Percentiles rank a stretch among this genome's conserved stretches.
Evolutionary conservation across 2,797 vertebrate species (phyloP).

Genomic region (Premnoplex brunnescens): DNA sequence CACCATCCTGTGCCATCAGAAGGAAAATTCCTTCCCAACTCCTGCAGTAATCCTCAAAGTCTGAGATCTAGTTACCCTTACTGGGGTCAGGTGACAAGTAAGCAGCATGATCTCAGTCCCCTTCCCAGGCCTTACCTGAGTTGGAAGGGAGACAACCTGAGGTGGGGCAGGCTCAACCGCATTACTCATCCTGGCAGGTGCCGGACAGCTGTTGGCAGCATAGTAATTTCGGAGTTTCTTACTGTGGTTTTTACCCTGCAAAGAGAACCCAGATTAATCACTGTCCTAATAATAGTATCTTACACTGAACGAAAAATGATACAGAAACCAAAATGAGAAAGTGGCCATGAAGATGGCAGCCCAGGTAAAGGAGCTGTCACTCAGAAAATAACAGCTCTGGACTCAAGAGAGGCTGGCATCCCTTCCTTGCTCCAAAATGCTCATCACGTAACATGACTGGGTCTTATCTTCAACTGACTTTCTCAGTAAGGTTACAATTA

Average conservation of each 20-base stretch:
- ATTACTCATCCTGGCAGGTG: slow-evolving; percentile 87
- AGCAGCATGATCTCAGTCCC: background rate
- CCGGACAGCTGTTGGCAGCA: slow-evolving; percentile 93
- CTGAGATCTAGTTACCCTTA: background rate
- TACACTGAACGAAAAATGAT: background rate
- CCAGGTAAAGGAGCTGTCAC: background rate
- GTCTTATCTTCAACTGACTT: background rate
- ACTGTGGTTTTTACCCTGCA: slow-evolving; percentile 97
- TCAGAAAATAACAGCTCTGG: background rate
- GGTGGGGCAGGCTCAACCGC: slow-evolving; percentile 82
- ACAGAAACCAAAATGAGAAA: background rate
- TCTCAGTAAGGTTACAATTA: background rate
- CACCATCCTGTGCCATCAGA: background rate
- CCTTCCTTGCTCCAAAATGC: background rate
- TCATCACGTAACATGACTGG: background rate
- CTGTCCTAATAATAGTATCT: background rate
- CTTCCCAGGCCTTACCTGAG: slow-evolving; percentile 72
- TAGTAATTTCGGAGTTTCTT: slow-evolving; percentile 97
- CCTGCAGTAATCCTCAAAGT: background rate
- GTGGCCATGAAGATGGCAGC: background rate
- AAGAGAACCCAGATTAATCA: slow-evolving; percentile 40
- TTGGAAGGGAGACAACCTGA: slow-evolving; percentile 79
- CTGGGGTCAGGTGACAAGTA: background rate
- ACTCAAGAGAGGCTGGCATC: background rate
- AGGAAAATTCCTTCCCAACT: background rate